Percentiles rank a stretch among this genome's conserved stretches.
These are phyloP conservation scores for Anisognathus igniventris DNA, from an alignment of 2,797 vertebrate species.

Conservation along the genomic window DNA sequence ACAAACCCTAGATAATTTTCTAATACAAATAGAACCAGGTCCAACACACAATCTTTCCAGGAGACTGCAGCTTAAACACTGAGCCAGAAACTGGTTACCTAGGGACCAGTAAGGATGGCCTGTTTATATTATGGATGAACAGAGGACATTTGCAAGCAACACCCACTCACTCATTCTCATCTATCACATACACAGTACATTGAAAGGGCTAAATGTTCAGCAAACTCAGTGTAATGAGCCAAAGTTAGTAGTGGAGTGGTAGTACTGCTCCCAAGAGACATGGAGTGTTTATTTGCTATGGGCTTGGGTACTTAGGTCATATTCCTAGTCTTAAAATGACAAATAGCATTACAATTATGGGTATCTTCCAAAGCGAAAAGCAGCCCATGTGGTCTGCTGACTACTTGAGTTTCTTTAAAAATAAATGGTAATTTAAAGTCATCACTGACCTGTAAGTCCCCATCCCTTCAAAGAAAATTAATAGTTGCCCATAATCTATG, in stretches of 20 bases:
- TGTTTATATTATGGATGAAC: background rate
- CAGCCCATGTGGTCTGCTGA: background rate
- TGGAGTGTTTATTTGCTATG: background rate
- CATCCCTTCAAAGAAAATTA: background rate
- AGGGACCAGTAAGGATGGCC: background rate
- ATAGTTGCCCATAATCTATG: background rate
- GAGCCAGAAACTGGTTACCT: constrained; percentile 1
- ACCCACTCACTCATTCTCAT: constrained; percentile 28
- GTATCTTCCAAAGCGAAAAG: background rate
- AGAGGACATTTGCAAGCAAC: constrained; percentile 12
- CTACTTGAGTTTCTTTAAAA: background rate
- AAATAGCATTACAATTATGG: background rate
- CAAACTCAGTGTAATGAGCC: background rate
- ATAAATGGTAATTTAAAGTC: background rate
- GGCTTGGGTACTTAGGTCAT: background rate
- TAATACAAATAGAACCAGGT: constrained; percentile 4
- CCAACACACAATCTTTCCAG: constrained; percentile 1
- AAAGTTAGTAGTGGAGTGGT: background rate
- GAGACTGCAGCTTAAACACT: background rate
- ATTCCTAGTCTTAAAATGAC: background rate
- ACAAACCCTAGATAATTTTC: constrained; percentile 25
- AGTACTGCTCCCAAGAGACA: background rate
- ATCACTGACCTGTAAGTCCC: background rate
- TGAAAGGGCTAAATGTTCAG: background rate
- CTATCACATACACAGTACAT: background rate